Base-by-base conservation (phyloP, 2,797 vertebrate species). In the Muscicapa comitata region DNA sequence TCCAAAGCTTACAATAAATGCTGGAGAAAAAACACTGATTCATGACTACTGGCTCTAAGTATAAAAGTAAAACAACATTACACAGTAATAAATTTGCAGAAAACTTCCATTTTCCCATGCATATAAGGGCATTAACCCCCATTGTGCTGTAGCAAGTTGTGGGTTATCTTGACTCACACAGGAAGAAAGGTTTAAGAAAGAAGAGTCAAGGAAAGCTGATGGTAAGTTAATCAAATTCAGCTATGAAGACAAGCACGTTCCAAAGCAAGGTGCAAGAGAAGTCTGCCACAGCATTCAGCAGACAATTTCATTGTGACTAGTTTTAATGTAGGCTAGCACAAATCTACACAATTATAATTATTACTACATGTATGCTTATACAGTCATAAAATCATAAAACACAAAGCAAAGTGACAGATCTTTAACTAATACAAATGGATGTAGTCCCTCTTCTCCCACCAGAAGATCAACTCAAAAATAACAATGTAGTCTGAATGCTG, bases 371-470 rank as follows among this genome's bases (percentile, higher is more conserved):
- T 65, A 37, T 16, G 43, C 67, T 93, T 48, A 35, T 51, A 86
- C 38, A 82, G 84, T 73, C 78, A 87, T 21, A 82, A 86, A 95
- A 74, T 73, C 78, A 87, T 21, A 82, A 86, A 95, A 74, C 57
- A 88, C 82, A 95, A 86, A 92, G 93, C 68, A 57, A 89, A 85
- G 55, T 23, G 70, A 75, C 77, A 92, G 43, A 86, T 53, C 66
- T 90, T 95, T 73, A 91, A 74, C 87, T 79, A 91, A 84, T 59
- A 92, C 26, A 92, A 81, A 75, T 57, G 86, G 48, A 73, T 81
- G 59, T 48, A 91, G 72, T 51, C 83, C 21, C 28, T 31, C 19
- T 94, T 81, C 78, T 88, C 38, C 45, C 61, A 89, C 13, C 50
- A 92, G 17, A 19, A 90, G 47, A 75, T 20, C 48, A 93, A 35